Conservation (phyloP, 1,140 invertebrate species). For the Trichonephila inaurata region DNA sequence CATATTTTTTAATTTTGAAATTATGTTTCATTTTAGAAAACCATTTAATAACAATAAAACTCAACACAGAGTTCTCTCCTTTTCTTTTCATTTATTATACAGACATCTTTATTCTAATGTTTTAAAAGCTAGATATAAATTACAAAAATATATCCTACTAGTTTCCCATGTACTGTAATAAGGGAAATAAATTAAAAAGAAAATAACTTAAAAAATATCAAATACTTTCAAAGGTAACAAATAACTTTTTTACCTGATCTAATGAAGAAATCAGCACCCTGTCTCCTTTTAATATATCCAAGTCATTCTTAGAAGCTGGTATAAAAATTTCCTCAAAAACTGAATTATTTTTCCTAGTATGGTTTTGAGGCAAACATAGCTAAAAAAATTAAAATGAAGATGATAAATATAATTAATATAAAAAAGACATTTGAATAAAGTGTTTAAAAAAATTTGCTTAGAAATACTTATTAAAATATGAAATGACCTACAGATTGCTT, state of each 20-base stretch:
- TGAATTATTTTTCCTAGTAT: conserved; percentile 85
- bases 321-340: conserved; percentile 94
- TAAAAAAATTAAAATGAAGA: conserved; percentile 77
- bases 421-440: no score
- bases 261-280: conserved; percentile 87
- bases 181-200: neutral
- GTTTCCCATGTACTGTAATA: neutral
- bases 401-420: neutral
- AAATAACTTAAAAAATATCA: neutral
- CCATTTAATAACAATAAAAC: no score
- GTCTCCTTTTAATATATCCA: conserved; percentile 86
- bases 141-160: neutral
- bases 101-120: no score
- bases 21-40: no score
- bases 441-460: no score
- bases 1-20: no score
- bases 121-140: no score
- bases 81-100: no score
- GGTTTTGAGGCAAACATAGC: conserved; percentile 89
- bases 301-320: conserved; percentile 86
- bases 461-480: no score
- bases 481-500: no score
- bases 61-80: no score
- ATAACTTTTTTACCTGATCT: conserved; percentile 85
- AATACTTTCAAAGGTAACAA: neutral